Conservation (phyloP, 2,888 invertebrate genomes). For the Phaonia tiefii region DNA sequence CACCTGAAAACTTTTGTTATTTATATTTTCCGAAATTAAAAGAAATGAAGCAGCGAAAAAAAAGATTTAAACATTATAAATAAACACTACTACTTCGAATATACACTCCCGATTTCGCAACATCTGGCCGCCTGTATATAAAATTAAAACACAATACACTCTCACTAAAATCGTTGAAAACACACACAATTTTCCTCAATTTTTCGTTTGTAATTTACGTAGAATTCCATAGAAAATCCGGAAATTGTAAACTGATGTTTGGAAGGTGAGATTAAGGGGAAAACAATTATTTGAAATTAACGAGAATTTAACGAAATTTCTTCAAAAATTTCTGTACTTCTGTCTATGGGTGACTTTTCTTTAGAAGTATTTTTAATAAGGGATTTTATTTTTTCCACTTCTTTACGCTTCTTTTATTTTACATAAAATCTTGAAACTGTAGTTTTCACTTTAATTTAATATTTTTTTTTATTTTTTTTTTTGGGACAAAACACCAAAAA, state of each 20-base stretch:
- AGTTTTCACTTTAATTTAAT: neutral
- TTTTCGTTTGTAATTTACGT: neutral
- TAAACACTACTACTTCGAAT: neutral
- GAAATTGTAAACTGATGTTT: constrained; percentile 8
- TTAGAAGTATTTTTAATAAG: neutral
- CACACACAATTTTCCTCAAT: neutral
- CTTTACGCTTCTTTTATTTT: constrained; percentile 41
- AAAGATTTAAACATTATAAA: constrained; percentile 5
- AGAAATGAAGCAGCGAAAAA: constrained; percentile 7
- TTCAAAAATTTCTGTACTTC: neutral
- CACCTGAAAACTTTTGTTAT: constrained; percentile 52
- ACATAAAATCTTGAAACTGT: neutral
- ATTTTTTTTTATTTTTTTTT: no score
- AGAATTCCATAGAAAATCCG: constrained; percentile 10
- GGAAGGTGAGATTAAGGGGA: no score
- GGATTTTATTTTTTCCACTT: constrained; percentile 41
- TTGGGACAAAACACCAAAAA: constrained; percentile 16
- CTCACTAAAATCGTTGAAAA: constrained; percentile 6
- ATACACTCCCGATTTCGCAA: constrained; percentile 63
- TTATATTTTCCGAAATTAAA: constrained; percentile 13
- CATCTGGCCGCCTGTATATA: constrained; percentile 56
- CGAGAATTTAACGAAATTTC: no score
- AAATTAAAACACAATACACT: constrained; percentile 6
- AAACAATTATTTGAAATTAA: no score
- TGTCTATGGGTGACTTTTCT: no score